Base-by-base conservation (phyloP, 2,888 invertebrate genomes). In the Drosophila eohydei region DNA sequence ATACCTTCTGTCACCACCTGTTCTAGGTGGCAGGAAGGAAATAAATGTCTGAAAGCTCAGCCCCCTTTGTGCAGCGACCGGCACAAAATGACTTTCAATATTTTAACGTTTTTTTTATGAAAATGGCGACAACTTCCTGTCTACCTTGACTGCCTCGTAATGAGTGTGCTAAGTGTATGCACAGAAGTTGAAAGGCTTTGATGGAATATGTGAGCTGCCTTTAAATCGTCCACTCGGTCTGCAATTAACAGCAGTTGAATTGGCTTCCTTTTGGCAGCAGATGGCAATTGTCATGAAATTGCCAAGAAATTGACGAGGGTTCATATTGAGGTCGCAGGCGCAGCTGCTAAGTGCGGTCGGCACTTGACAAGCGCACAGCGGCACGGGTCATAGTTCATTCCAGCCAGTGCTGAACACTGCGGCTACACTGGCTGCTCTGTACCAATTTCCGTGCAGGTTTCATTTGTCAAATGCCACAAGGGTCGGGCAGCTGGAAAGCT, bases 61-160 rank as follows among this genome's bases (percentile, higher is more conserved):
- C 65, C 66, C 59, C 65, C 48, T 70, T 54, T 78, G 76, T 63
- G 74, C 74, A 78, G 32, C 65, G 52, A 68, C 61, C 60, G 61
- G 65, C 65, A 54, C 64, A 71, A 83, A 86, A 89, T 84, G 89
- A 89, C 85, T 89, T 88, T 88, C 82, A 88, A 88, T 86, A 89
- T 80, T 87, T 84, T 64, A 82, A 71, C 80, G 72, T 83, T n/a
- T 32, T 30, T 48, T 48, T 16, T 30, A 81, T 84, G 81, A 70
- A 82, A 84, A 88, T 78, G 78, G 71, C 71, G 83, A 82, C 81
- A 84, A 68, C 79, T 80, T 88, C 88, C 88, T 64, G 87, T 67
- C 76, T 71, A 65, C 65, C 68, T 73, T 50, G 40, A 40, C 71
- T 56, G 73, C 59, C 60, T 62, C 43, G 54, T 40, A 80, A 68